A percentile compares a stretch with the other conserved stretches of the same genome.
Evolutionary conservation across 2,113 vertebrate species (phyloP).

Genomic region (Datnioides undecimradiatus): DNA sequence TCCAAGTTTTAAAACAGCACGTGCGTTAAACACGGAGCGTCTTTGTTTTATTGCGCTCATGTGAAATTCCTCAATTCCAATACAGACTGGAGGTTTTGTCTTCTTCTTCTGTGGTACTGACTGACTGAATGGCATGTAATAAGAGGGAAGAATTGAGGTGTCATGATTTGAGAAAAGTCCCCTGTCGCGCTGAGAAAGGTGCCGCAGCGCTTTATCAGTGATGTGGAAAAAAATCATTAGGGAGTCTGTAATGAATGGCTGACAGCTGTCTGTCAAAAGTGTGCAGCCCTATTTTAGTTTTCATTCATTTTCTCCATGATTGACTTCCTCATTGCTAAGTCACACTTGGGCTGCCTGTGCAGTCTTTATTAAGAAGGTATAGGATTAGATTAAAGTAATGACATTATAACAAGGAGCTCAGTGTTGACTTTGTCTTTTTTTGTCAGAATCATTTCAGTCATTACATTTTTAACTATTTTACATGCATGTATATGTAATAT

Average conservation of each 20-base stretch:
- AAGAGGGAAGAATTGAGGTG: conserved; percentile 61
- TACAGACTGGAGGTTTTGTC: conserved; percentile 5
- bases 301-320: conserved; percentile 64
- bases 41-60: not conserved
- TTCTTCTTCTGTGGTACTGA: conserved; percentile 23
- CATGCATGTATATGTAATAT: not conserved
- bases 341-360: conserved; percentile 17
- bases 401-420: not conserved
- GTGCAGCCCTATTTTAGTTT: conserved; percentile 34
- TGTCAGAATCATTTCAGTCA: not conserved
- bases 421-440: not conserved
- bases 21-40: not conserved
- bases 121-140: conserved; percentile 63
- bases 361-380: conserved; percentile 57
- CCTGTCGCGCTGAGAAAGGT: conserved; percentile 38
- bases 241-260: conserved; percentile 55
- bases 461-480: not conserved
- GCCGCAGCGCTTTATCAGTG: conserved; percentile 41
- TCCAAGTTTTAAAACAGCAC: conserved; percentile 7
- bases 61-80: not conserved
- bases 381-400: conserved; percentile 15
- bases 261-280: conserved; percentile 77
- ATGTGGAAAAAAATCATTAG: conserved; percentile 59
- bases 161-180: conserved; percentile 57
- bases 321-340: conserved; percentile 49